Base-by-base conservation (phyloP, 2,797 vertebrate genomes). In the Ateles fusciceps region DNA sequence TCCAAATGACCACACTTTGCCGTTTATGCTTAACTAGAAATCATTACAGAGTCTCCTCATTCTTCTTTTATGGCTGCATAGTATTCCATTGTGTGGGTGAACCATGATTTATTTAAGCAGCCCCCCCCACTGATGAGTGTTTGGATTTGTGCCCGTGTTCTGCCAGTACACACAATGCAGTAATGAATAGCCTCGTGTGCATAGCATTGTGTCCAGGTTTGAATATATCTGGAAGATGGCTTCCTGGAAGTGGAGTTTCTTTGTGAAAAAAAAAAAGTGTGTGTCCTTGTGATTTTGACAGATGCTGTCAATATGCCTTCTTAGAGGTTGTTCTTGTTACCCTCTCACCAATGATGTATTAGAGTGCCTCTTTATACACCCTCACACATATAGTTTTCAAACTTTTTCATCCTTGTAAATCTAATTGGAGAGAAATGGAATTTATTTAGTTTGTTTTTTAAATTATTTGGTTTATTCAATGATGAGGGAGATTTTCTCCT, bases 201-300 rank as follows among this genome's bases (percentile, higher is more conserved):
- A 5, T 4, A 26, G n/a, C 46, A 5, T 75, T 79, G 83, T 44
- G 68, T 55, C 19, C 19, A 1, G 28, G 50, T 57, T 80, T 55
- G 78, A 85, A 22, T 42, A 4, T 13, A 46, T 12, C 46, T 19
- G 19, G 4, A 30, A 52, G 36, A 84, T 76, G n/a, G 85, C 46
- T 91, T 91, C 86, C 50, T 36, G n/a, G 28, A 93, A 39, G 7
- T 30, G 33, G 57, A 21, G 36, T 75, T 88, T 89, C 72, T 91
- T 61, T 15, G 14, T 30, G 0, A 4, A 42, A 68, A 19, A 19
- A 52, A 46, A 50, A 50, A 50, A 3, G 21, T 55, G 46, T 74
- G 10, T 4, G 30, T 57, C 24, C 55, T 50, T 57, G 26, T 36
- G 80, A 72, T 19, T 89, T 44, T 59, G 52, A 75, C 3, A 42